Percentiles rank a stretch among this genome's conserved stretches.
Evolutionary conservation across 2,113 vertebrate species (phyloP).

Genomic region (Pygoscelis antarcticus): DNA sequence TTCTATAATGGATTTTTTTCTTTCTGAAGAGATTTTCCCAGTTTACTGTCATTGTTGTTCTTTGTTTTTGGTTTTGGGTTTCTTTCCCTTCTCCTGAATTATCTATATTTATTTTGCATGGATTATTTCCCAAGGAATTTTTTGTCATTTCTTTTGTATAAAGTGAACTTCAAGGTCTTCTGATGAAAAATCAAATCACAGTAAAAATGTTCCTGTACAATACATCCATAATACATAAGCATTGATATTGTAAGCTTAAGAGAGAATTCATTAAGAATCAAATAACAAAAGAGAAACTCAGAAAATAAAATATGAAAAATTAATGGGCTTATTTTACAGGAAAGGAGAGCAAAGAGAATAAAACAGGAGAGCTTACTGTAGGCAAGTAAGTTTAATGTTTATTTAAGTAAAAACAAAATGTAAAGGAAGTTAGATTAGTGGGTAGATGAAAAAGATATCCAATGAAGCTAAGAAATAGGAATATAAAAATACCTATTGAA

Average conservation of each 20-base stretch:
- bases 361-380: slow-evolving; percentile 61
- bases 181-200: slow-evolving; percentile 54
- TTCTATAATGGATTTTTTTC: neutral
- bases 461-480: slow-evolving; percentile 2
- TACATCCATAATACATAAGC: slow-evolving; percentile 70
- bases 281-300: slow-evolving; percentile 63
- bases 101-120: slow-evolving; percentile 16
- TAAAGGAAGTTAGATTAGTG: slow-evolving; percentile 61
- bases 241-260: slow-evolving; percentile 61
- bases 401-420: slow-evolving; percentile 68
- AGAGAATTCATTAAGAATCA: slow-evolving; percentile 69
- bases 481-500: slow-evolving; percentile 23
- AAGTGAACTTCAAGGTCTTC: slow-evolving; percentile 58
- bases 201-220: slow-evolving; percentile 53
- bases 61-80: neutral
- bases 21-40: neutral
- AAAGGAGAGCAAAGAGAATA: slow-evolving; percentile 69
- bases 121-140: slow-evolving; percentile 9
- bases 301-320: slow-evolving; percentile 71
- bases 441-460: slow-evolving; percentile 42
- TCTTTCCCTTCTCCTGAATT: neutral
- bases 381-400: slow-evolving; percentile 63
- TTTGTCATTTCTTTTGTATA: slow-evolving; percentile 24
- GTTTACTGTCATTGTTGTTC: neutral
- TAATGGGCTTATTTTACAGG: slow-evolving; percentile 65